Percentiles rank a stretch among this genome's conserved stretches.
These are phyloP conservation scores for Limonius californicus DNA, from an alignment of 1,140 invertebrate species.

Conservation along the genomic window DNA sequence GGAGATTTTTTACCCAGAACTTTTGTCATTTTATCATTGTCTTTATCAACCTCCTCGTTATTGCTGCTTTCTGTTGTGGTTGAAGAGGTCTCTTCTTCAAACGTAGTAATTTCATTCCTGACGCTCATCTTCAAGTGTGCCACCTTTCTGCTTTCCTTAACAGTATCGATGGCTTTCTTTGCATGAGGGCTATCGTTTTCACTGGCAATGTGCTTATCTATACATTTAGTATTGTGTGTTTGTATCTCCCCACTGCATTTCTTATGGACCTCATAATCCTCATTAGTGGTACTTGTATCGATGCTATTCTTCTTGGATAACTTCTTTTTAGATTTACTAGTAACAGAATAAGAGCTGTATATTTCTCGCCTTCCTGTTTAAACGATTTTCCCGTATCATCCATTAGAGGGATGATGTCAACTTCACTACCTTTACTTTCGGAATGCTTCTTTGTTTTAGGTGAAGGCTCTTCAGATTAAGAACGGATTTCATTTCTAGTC, in stretches of 20 bases:
- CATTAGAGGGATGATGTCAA: background rate
- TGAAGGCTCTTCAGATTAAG: slow-evolving; percentile 27
- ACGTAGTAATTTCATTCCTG: background rate
- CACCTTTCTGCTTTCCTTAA: slow-evolving; percentile 19
- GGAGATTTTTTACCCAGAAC: slow-evolving; percentile 1
- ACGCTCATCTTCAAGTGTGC: background rate
- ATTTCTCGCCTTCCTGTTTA: slow-evolving; percentile 30
- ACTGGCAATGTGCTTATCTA: background rate
- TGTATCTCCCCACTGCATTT: background rate
- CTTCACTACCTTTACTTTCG: slow-evolving; percentile 16
- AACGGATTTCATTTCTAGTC: slow-evolving; percentile 39
- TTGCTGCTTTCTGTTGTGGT: slow-evolving; percentile 64
- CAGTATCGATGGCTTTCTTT: background rate
- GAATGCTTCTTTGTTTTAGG: slow-evolving; percentile 7
- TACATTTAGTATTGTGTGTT: background rate
- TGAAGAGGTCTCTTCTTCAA: slow-evolving; percentile 66
- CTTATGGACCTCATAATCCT: background rate
- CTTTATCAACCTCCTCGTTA: slow-evolving; percentile 42
- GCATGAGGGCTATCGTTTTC: background rate
- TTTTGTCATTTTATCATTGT: background rate
- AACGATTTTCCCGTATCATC: slow-evolving; percentile 13
- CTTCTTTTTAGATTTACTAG: slow-evolving; percentile 41
- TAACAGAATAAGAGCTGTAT: slow-evolving; percentile 38
- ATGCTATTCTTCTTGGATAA: slow-evolving; percentile 30
- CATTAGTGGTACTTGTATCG: slow-evolving; percentile 8